Conservation (phyloP, 64 coral and sea anemone species). For the Pocillopora damicornis region DNA sequence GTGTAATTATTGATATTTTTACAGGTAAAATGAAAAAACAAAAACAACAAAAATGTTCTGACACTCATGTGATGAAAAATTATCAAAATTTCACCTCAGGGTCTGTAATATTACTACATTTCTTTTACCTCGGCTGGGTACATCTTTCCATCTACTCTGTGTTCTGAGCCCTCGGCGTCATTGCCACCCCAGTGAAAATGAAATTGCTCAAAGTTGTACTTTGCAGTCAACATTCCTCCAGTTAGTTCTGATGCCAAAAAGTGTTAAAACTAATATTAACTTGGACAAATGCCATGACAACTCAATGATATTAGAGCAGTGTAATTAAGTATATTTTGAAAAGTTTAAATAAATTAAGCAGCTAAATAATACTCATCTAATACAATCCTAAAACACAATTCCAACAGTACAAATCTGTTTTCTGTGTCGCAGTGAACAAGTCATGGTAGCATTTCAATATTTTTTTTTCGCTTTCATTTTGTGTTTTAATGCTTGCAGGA, state of each 20-base stretch:
- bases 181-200: conserved; percentile 67
- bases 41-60: too few relatives aligned
- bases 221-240: conserved; percentile 45
- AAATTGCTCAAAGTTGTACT: conserved; percentile 62
- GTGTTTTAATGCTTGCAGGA: too few relatives aligned
- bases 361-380: too few relatives aligned
- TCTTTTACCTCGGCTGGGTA: conserved; percentile 48
- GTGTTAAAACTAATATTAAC: neutral
- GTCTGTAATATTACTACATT: neutral
- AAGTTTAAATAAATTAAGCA: too few relatives aligned
- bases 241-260: conserved; percentile 19
- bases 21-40: too few relatives aligned
- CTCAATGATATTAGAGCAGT: neutral
- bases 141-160: conserved; percentile 65
- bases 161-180: conserved; percentile 57
- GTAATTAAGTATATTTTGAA: too few relatives aligned
- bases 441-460: too few relatives aligned
- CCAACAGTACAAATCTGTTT: too few relatives aligned
- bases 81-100: neutral
- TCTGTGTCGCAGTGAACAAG: too few relatives aligned
- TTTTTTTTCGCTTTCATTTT: too few relatives aligned
- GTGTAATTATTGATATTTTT: too few relatives aligned
- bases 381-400: too few relatives aligned
- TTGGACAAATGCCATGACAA: neutral
- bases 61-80: neutral